Evolutionary conservation across 2,113 vertebrate genomes (phyloP).

Genomic region (Anolis sagrei): DNA sequence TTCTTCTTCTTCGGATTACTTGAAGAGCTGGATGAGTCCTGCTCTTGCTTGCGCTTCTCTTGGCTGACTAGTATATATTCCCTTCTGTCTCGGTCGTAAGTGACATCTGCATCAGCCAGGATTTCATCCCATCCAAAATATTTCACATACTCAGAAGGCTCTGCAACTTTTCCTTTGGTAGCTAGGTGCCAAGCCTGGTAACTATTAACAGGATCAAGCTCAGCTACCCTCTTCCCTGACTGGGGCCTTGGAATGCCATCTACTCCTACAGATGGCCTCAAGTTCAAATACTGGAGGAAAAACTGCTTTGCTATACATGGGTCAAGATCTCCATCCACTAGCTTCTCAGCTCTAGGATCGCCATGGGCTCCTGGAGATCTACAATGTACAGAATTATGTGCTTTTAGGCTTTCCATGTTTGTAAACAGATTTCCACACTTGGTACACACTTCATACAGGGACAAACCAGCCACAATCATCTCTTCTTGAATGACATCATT

Average conservation of each 20-base stretch:
- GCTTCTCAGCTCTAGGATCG: conserved; percentile 43
- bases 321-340: conserved; percentile 65
- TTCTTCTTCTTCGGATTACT: conserved; percentile 76
- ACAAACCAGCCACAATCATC: conserved; percentile 83
- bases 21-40: conserved; percentile 66
- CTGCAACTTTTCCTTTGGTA: conserved; percentile 89
- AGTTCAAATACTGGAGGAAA: conserved; percentile 86
- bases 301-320: conserved; percentile 80
- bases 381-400: conserved; percentile 87
- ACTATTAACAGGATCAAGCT: conserved; percentile 93
- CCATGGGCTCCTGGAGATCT: conserved; percentile 55
- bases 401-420: conserved; percentile 88
- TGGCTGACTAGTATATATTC: conserved; percentile 85
- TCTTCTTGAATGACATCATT: conserved; percentile 90
- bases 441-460: conserved; percentile 90
- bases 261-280: conserved; percentile 74
- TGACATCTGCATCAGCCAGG: conserved; percentile 80
- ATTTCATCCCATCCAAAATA: conserved; percentile 81
- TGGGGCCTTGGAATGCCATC: conserved; percentile 65
- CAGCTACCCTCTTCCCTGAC: conserved; percentile 84
- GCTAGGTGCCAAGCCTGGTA: conserved; percentile 96
- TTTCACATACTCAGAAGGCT: conserved; percentile 85
- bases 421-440: conserved; percentile 96
- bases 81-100: conserved; percentile 86
- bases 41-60: conserved; percentile 87